Conservation (phyloP, 2,113 vertebrate species). For the Aegypius monachus region DNA sequence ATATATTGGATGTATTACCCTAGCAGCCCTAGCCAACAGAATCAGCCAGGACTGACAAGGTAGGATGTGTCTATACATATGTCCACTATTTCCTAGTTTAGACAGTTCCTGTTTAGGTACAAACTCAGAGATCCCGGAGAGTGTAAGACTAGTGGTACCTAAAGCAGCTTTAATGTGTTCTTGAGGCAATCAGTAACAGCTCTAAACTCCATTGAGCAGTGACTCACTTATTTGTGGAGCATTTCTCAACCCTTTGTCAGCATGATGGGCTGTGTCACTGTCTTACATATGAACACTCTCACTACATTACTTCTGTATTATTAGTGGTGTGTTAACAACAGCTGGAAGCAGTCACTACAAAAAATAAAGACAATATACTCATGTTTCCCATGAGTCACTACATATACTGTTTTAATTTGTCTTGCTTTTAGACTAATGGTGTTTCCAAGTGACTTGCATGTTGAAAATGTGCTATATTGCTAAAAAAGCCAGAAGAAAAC, state of each 20-base stretch:
- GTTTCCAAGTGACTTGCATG: constrained; percentile 74
- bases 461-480: constrained; percentile 73
- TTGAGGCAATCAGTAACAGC: not conserved
- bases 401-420: not conserved
- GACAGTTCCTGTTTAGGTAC: not conserved
- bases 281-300: not conserved
- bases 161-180: not conserved
- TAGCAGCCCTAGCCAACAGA: not conserved
- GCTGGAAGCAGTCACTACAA: not conserved
- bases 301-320: not conserved
- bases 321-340: not conserved
- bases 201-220: not conserved
- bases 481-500: constrained; percentile 76
- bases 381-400: not conserved
- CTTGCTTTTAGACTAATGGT: constrained; percentile 68
- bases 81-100: not conserved
- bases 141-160: not conserved
- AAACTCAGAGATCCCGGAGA: not conserved
- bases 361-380: not conserved
- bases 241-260: not conserved
- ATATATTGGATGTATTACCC: not conserved
- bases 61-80: not conserved
- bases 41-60: not conserved
- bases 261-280: not conserved
- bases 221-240: not conserved